phyloP scores from a whole-genome alignment of 2,888 invertebrate genomes.

The Ichneumoninae sp. region DNA sequence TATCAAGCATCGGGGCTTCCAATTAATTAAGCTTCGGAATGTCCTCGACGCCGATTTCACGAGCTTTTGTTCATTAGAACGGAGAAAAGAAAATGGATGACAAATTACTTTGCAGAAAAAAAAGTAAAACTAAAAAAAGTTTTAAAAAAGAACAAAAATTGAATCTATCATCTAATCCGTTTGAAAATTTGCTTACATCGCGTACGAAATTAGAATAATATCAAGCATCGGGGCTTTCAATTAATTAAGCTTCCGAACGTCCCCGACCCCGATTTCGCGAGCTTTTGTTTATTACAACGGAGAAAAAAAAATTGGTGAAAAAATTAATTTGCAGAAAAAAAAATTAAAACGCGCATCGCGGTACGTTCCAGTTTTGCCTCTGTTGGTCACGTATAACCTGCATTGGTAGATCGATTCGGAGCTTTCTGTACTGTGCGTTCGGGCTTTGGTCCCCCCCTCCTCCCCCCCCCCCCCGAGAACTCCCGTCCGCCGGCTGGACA shows the following conservation, averaged over 20 bases:
- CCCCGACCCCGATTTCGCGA: too few species aligned
- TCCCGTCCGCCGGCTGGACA: not conserved
- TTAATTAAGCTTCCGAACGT: too few species aligned
- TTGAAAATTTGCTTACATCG: too few species aligned
- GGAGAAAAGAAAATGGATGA: not conserved
- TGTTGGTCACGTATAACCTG: slow-evolving; percentile 4
- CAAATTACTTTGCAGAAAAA: not conserved
- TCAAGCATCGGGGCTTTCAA: too few species aligned
- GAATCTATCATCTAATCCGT: too few species aligned
- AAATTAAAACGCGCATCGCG: not conserved
- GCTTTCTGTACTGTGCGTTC: slow-evolving; percentile 13
- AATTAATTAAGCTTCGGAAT: not conserved
- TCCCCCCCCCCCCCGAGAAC: not conserved
- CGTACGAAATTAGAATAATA: too few species aligned
- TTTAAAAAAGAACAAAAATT: too few species aligned
- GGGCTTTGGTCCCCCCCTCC: not conserved
- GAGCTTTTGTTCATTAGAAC: not conserved
- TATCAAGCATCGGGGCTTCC: not conserved
- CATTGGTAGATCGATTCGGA: slow-evolving; percentile 35
- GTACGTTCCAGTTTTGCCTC: not conserved
- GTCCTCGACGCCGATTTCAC: not conserved
- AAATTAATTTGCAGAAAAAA: not conserved
- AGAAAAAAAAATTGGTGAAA: too few species aligned
- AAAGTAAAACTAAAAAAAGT: not conserved
- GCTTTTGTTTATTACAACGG: too few species aligned